Evolutionary conservation across 2,888 invertebrate genomes (phyloP), one percentile per base, ranked within the genome.

Genomic region (Ennomos erosarius): DNA sequence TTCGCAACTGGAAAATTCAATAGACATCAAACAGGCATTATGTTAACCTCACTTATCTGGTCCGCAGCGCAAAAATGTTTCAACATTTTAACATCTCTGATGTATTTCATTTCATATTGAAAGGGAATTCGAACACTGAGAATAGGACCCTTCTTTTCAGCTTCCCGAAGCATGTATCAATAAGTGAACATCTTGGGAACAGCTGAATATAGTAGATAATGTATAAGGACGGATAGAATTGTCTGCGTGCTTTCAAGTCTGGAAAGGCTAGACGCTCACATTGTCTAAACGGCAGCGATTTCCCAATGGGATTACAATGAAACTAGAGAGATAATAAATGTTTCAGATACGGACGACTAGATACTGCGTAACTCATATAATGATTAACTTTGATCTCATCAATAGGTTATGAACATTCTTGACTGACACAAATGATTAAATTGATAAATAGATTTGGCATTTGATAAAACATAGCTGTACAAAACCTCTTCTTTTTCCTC

Each of bases 291-390:
- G 71, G 64, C 78, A 71, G 65, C 78, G 66, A 79, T 78, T 82
- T 81, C 82, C 82, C 82, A 70, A 65, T 70, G 82, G 82, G 76
- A 81, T 71, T n/a, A 50, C 65, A 56, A 76, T 74, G 78, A 80
- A 78, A 85, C 82, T 79, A 74, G 75, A 75, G 77, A 83, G 78
- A 82, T 26, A 6, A 26, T 26, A 26, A n/a, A n/a, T 26, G 26
- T 26, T 26, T 26, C 6, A 26, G 26, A 26, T 3, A 26, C 16
- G 16, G 16, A 16, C 16, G 16, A 26, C 26, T 6, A 4, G 4
- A 26, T 26, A 26, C 26, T 26, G 1, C 26, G 0, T 26, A 26
- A 26, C 26, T 26, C 26, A 1, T 16, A 26, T 6, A 26, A 26
- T 6, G 26, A 26, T 26, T 26, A 26, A 26, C 26, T 26, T 26